A percentile compares a stretch with the other conserved stretches of the same genome.
Conservation (phyloP, 2,888 invertebrate species). For the Hydrotaea cyrtoneurina region DNA sequence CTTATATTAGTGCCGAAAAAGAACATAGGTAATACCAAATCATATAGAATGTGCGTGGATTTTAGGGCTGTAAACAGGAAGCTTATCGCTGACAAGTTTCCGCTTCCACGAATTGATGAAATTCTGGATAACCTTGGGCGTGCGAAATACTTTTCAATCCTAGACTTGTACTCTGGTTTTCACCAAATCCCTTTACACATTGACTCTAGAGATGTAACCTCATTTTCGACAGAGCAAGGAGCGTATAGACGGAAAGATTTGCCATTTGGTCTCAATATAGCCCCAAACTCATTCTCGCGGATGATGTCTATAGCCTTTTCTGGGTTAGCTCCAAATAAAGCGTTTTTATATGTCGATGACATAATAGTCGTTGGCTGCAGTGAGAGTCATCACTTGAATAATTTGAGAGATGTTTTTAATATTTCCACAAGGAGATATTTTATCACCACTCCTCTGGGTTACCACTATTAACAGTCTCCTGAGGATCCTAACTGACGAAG, state of each 20-base stretch:
- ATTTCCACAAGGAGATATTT: too few species aligned
- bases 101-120: background rate
- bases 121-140: background rate
- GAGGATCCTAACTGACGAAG: too few species aligned
- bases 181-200: slow-evolving; percentile 26
- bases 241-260: slow-evolving; percentile 52
- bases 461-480: slow-evolving; percentile 67
- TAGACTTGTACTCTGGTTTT: slow-evolving; percentile 33
- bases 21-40: slow-evolving; percentile 44
- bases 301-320: slow-evolving; percentile 71
- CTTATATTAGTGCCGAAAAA: too few species aligned
- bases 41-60: slow-evolving; percentile 29
- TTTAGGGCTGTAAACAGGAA: slow-evolving; percentile 15
- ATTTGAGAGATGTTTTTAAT: too few species aligned
- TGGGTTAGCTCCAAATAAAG: slow-evolving; percentile 51
- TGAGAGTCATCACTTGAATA: too few species aligned
- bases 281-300: slow-evolving; percentile 69
- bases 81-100: slow-evolving; percentile 19
- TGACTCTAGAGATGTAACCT: slow-evolving; percentile 24
- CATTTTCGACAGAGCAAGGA: slow-evolving; percentile 4
- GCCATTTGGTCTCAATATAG: slow-evolving; percentile 71
- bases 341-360: too few species aligned
- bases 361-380: too few species aligned
- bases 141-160: slow-evolving; percentile 8
- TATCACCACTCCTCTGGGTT: slow-evolving; percentile 69